Percentiles rank a stretch among this genome's conserved stretches.
Conservation (phyloP, 2,888 invertebrate species). For the Ellobium chinense region DNA sequence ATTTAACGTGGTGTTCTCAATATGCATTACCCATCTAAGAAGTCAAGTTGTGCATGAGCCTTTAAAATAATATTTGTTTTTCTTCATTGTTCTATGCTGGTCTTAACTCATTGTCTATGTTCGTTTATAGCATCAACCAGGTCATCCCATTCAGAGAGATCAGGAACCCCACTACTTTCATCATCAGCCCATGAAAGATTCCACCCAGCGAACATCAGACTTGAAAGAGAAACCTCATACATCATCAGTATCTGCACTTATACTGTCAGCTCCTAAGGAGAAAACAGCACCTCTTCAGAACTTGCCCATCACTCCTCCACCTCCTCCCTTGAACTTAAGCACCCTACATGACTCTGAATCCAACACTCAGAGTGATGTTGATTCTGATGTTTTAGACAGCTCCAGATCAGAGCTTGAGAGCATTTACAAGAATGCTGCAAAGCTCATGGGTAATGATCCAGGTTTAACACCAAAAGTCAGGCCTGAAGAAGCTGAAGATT, state of each 20-base stretch:
- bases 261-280: constrained; percentile 23
- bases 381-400: constrained; percentile 57
- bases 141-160: too few species aligned
- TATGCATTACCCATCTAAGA: too few species aligned
- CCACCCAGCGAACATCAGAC: background rate
- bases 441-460: background rate
- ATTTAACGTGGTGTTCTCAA: too few species aligned
- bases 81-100: too few species aligned
- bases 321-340: constrained; percentile 40
- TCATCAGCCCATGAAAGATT: background rate
- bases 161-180: too few species aligned
- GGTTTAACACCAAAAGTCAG: too few species aligned
- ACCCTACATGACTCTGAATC: constrained; percentile 32
- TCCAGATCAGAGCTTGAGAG: constrained; percentile 56
- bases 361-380: constrained; percentile 51
- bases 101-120: too few species aligned
- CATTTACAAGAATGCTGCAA: constrained; percentile 45
- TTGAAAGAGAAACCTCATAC: background rate
- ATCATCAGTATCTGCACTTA: constrained; percentile 10
- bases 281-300: constrained; percentile 6
- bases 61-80: too few species aligned
- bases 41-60: too few species aligned
- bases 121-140: too few species aligned
- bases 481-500: background rate
- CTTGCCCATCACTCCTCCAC: constrained; percentile 28